Evolutionary conservation across 1,140 invertebrate genomes (phyloP).

Genomic region (Drosophila truncata): DNA sequence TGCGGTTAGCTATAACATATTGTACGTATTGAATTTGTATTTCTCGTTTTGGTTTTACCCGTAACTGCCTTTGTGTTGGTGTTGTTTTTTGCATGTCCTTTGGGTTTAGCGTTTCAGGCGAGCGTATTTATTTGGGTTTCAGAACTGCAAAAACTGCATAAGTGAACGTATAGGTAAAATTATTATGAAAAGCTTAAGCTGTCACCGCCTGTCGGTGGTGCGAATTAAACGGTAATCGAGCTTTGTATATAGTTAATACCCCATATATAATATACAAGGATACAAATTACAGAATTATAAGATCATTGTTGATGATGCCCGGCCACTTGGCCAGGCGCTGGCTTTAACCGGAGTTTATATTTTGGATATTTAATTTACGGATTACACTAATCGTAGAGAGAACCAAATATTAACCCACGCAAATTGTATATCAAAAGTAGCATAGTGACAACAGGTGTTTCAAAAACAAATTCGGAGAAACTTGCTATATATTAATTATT

Average conservation of each 20-base stretch:
- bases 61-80: constrained; percentile 47
- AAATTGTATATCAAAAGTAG: constrained; percentile 69
- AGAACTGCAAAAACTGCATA: constrained; percentile 77
- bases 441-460: constrained; percentile 76
- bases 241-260: constrained; percentile 78
- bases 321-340: background rate
- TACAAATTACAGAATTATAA: constrained; percentile 57
- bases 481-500: constrained; percentile 33
- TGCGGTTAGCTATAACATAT: constrained; percentile 56
- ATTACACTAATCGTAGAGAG: constrained; percentile 16
- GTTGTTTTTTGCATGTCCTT: constrained; percentile 49
- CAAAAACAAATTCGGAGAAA: constrained; percentile 68
- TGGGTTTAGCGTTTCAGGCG: constrained; percentile 36
- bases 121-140: constrained; percentile 67
- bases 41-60: constrained; percentile 1
- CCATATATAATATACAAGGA: constrained; percentile 32
- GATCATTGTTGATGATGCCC: constrained; percentile 45
- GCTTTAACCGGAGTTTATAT: constrained; percentile 56
- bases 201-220: constrained; percentile 29
- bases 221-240: constrained; percentile 70
- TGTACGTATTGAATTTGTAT: constrained; percentile 23
- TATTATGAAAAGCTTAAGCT: constrained; percentile 45
- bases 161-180: constrained; percentile 79
- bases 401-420: constrained; percentile 51
- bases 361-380: constrained; percentile 63